Percentiles rank a stretch among this genome's conserved stretches.
These are phyloP conservation scores for Ernsta delagoae DNA, from an alignment of 2,888 invertebrate genomes.

Conservation along the genomic window DNA sequence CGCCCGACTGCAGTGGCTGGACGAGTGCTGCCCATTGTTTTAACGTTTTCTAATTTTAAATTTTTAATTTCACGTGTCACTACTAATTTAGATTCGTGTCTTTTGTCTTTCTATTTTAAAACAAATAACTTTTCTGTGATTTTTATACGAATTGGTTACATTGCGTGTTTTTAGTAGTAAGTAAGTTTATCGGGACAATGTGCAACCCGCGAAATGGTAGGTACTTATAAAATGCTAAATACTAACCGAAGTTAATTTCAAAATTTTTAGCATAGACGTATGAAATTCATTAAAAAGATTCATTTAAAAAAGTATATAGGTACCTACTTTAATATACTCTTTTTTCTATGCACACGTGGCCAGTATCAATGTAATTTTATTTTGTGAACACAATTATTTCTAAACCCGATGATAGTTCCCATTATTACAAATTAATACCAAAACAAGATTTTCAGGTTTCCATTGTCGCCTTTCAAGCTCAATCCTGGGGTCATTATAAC, in stretches of 20 bases:
- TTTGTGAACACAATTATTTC: conserved; percentile 27
- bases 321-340: too few relatives aligned
- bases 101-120: conserved; percentile 16
- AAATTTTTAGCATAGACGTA: too few relatives aligned
- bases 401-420: conserved; percentile 23
- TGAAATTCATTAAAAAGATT: too few relatives aligned
- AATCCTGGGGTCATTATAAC: conserved; percentile 75
- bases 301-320: too few relatives aligned
- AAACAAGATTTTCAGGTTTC: conserved; percentile 74
- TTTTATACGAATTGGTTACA: neutral
- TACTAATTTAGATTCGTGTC: conserved; percentile 29
- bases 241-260: too few relatives aligned
- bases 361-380: conserved; percentile 21
- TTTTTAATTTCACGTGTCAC: conserved; percentile 50
- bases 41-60: conserved; percentile 71
- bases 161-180: too few relatives aligned
- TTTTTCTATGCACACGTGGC: conserved; percentile 14
- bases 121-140: neutral
- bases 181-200: too few relatives aligned
- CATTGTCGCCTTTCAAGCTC: conserved; percentile 63
- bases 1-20: conserved; percentile 63
- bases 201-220: too few relatives aligned
- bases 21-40: conserved; percentile 74
- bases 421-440: conserved; percentile 37
- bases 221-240: too few relatives aligned